A percentile compares a stretch with the other conserved stretches of the same genome.
Evolutionary conservation across 2,888 invertebrate genomes (phyloP).

Genomic region (Mythimna ferrago): DNA sequence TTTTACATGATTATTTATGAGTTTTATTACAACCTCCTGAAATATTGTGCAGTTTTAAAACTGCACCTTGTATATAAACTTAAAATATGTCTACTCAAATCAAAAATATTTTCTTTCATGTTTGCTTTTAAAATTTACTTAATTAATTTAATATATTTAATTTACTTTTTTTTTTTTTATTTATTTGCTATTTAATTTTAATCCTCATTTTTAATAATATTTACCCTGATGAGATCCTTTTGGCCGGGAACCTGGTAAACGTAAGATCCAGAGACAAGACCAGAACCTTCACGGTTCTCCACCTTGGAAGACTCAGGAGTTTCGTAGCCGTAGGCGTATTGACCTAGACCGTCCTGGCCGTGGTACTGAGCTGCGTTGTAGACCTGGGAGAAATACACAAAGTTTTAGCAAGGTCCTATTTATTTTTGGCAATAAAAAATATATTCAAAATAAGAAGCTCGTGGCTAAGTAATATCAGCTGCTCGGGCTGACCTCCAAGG

Average conservation of each 20-base stretch:
- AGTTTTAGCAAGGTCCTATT: not conserved
- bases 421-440: no score
- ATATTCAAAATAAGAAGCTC: no score
- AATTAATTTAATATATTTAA: no score
- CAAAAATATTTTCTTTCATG: not conserved
- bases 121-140: not conserved
- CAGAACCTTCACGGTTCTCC: constrained; percentile 92
- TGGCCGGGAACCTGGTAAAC: constrained; percentile 90
- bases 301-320: constrained; percentile 94
- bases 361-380: constrained; percentile 93
- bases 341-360: constrained; percentile 93
- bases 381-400: constrained; percentile 78
- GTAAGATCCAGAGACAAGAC: constrained; percentile 93
- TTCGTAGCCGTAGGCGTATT: constrained; percentile 93
- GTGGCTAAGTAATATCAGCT: no score
- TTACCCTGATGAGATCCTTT: constrained; percentile 91
- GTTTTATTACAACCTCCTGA: no score
- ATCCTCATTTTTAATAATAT: not conserved
- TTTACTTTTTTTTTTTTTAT: no score
- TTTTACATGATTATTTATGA: no score
- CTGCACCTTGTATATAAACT: not conserved
- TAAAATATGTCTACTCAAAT: not conserved
- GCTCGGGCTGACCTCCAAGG: no score
- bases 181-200: no score
- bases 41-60: no score